phyloP scores from a whole-genome alignment of 2,797 vertebrate species.

The Sebastes umbrosus region DNA sequence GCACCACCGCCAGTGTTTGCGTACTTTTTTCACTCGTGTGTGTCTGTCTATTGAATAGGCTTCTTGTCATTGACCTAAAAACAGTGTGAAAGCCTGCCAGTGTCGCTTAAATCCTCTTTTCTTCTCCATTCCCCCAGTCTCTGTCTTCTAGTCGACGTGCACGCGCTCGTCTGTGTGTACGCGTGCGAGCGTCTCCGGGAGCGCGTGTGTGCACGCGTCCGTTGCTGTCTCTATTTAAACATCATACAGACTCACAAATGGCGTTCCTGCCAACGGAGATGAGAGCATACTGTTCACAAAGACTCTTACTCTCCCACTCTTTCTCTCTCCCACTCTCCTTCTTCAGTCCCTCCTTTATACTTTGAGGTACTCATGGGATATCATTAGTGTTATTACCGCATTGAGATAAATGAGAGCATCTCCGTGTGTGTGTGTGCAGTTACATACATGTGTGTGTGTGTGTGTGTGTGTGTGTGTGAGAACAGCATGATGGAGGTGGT shows the following conservation, averaged over 20 bases:
- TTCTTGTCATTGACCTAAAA: slow-evolving; percentile 80
- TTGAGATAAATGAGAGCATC: slow-evolving; percentile 54
- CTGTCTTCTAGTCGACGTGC: slow-evolving; percentile 56
- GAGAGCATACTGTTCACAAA: slow-evolving; percentile 72
- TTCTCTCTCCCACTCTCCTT: slow-evolving; percentile 50
- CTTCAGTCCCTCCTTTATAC: slow-evolving; percentile 56
- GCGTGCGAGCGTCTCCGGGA: neutral
- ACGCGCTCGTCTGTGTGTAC: slow-evolving; percentile 16
- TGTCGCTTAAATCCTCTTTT: slow-evolving; percentile 77
- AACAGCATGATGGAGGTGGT: slow-evolving; percentile 14
- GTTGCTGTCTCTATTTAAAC: slow-evolving; percentile 72
- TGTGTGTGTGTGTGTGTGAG: slow-evolving; percentile 4
- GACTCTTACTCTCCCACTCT: slow-evolving; percentile 59
- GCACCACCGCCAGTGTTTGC: slow-evolving; percentile 31
- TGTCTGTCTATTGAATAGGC: slow-evolving; percentile 67
- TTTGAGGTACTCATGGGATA: slow-evolving; percentile 70
- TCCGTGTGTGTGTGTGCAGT: neutral
- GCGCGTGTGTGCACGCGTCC: slow-evolving; percentile 17
- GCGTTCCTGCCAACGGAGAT: slow-evolving; percentile 70
- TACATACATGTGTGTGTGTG: neutral
- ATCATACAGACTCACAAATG: slow-evolving; percentile 78
- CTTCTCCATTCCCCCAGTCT: slow-evolving; percentile 67
- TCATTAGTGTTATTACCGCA: slow-evolving; percentile 73
- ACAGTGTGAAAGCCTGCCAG: slow-evolving; percentile 74
- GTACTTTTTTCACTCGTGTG: slow-evolving; percentile 23